These are phyloP conservation scores for Sclerurus mexicanus DNA, from an alignment of 2,113 vertebrate species.

Conservation along the genomic window DNA sequence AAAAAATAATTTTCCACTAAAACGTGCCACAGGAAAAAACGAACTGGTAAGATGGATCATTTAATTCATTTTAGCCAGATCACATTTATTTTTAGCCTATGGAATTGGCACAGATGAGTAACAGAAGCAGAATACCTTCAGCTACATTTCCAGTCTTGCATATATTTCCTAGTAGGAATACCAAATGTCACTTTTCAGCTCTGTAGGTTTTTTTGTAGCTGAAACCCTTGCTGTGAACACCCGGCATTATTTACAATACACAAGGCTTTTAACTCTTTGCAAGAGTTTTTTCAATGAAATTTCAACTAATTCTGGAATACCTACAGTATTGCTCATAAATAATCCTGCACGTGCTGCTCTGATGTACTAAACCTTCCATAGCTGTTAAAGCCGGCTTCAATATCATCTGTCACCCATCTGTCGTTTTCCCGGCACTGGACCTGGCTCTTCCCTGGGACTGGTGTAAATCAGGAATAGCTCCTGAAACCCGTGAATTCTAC, in stretches of 20 bases:
- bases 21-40: slow-evolving; percentile 53
- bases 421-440: neutral
- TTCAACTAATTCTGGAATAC: neutral
- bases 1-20: slow-evolving; percentile 41
- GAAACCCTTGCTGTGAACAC: neutral
- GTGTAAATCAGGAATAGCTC: neutral
- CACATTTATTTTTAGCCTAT: slow-evolving; percentile 61
- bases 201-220: neutral
- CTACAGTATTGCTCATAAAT: neutral
- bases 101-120: slow-evolving; percentile 13
- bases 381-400: neutral
- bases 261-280: neutral
- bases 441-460: neutral
- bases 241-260: neutral
- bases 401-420: slow-evolving; percentile 51
- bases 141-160: neutral
- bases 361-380: neutral
- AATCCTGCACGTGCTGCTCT: neutral
- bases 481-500: neutral
- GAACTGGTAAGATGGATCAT: slow-evolving; percentile 28
- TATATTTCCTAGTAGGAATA: neutral
- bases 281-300: neutral
- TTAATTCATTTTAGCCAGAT: slow-evolving; percentile 39
- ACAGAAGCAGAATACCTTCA: slow-evolving; percentile 27
- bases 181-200: neutral